A percentile compares a stretch with the other conserved stretches of the same genome.
Conservation (phyloP, 2,888 invertebrate species). For the Heliconius erato region DNA sequence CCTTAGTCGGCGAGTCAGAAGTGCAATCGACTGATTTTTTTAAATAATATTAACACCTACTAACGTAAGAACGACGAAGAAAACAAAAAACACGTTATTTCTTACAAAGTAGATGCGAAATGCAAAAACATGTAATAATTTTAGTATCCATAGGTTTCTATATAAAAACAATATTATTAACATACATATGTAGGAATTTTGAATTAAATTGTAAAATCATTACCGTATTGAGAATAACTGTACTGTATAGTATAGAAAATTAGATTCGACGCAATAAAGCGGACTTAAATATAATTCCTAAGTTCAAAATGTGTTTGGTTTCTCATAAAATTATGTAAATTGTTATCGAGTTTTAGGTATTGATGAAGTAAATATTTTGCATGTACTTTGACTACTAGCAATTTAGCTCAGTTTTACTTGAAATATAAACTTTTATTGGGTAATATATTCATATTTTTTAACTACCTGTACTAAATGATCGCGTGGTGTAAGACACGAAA, state of each 20-base stretch:
- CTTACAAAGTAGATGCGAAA: conserved; percentile 9
- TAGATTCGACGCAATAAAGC: conserved; percentile 28
- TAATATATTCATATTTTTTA: neutral
- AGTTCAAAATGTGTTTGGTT: conserved; percentile 41
- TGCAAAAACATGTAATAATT: neutral
- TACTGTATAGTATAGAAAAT: conserved; percentile 37
- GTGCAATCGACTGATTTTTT: too few species aligned
- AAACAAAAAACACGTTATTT: neutral
- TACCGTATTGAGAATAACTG: conserved; percentile 31
- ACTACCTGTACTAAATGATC: neutral
- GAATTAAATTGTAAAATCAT: conserved; percentile 35
- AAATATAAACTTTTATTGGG: neutral
- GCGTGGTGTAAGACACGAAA: too few species aligned
- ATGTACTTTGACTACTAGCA: neutral
- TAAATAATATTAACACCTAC: neutral
- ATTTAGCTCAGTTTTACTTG: neutral
- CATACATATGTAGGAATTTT: conserved; percentile 25
- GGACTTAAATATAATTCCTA: conserved; percentile 28
- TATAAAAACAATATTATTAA: conserved; percentile 16
- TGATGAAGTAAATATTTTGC: conserved; percentile 6
- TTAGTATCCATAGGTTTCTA: conserved; percentile 2
- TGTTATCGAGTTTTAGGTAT: conserved; percentile 5
- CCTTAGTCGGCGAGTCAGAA: too few species aligned
- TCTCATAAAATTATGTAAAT: conserved; percentile 42
- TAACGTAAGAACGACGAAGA: too few species aligned